phyloP scores from a whole-genome alignment of 2,888 invertebrate genomes.

The Caenorhabditis wallacei region DNA sequence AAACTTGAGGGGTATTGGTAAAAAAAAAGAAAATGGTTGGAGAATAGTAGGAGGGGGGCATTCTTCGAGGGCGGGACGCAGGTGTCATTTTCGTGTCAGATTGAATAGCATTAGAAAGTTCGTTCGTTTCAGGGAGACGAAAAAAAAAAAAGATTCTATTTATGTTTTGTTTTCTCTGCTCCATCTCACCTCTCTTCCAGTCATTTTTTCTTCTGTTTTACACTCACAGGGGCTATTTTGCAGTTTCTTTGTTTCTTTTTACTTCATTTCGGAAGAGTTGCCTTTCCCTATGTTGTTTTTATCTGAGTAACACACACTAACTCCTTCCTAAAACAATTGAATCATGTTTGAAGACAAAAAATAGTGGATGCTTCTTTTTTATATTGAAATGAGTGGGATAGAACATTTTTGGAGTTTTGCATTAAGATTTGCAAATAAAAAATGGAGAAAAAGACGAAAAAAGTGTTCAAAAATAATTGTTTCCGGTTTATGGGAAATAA shows the following conservation, averaged over 20 bases:
- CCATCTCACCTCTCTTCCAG: background rate
- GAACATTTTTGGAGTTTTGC: background rate
- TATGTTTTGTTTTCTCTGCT: constrained; percentile 19
- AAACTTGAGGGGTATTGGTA: too few species aligned
- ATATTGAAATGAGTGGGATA: background rate
- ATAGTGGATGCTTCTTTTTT: constrained; percentile 11
- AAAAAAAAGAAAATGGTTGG: constrained; percentile 5
- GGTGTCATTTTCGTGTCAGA: constrained; percentile 51
- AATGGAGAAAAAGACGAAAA: background rate
- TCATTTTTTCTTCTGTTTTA: background rate
- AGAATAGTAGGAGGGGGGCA: constrained; percentile 11
- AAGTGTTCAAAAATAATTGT: constrained; percentile 14
- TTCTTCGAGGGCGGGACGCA: constrained; percentile 37
- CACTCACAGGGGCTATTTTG: constrained; percentile 1
- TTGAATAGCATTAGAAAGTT: constrained; percentile 52
- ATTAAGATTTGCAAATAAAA: background rate
- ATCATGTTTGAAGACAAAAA: constrained; percentile 23
- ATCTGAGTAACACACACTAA: constrained; percentile 15
- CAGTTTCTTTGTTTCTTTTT: constrained; percentile 23
- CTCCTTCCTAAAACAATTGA: constrained; percentile 31
- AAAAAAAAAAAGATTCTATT: too few species aligned
- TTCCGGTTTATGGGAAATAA: background rate
- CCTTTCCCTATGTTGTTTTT: constrained; percentile 12
- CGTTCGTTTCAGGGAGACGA: constrained; percentile 23
- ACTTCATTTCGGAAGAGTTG: constrained; percentile 31